A percentile compares a stretch with the other conserved stretches of the same genome.
Conservation (phyloP, 2,888 invertebrate genomes). For the Ormyrus pomaceus region DNA sequence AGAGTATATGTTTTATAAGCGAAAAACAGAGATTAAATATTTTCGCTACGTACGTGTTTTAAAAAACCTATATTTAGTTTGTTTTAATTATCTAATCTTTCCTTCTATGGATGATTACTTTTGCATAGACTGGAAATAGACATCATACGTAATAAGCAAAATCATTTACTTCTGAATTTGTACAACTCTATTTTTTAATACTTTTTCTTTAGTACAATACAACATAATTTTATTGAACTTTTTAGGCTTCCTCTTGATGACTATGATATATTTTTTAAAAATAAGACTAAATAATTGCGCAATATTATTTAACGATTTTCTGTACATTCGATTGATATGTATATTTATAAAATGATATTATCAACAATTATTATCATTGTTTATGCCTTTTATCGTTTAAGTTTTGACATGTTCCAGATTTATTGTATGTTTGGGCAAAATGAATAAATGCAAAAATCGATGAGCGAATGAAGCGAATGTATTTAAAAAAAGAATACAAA, state of each 20-base stretch:
- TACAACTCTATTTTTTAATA: slow-evolving; percentile 48
- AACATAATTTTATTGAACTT: slow-evolving; percentile 30
- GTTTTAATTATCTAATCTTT: slow-evolving; percentile 17
- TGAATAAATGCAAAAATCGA: slow-evolving; percentile 62
- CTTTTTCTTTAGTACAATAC: slow-evolving; percentile 45
- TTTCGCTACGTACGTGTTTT: slow-evolving; percentile 32
- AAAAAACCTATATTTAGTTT: slow-evolving; percentile 23
- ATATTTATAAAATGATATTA: slow-evolving; percentile 56
- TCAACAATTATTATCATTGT: slow-evolving; percentile 59
- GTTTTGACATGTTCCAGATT: slow-evolving; percentile 69
- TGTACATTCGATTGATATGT: slow-evolving; percentile 49
- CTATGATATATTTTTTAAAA: slow-evolving; percentile 31
- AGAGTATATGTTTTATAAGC: slow-evolving; percentile 17
- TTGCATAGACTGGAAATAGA: slow-evolving; percentile 42
- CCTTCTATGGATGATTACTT: slow-evolving; percentile 18
- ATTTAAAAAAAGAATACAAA: slow-evolving; percentile 64
- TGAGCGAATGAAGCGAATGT: slow-evolving; percentile 67
- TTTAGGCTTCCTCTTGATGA: slow-evolving; percentile 48
- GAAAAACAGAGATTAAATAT: slow-evolving; percentile 27
- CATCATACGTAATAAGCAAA: slow-evolving; percentile 41
- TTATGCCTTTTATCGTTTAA: slow-evolving; percentile 63
- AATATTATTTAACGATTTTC: slow-evolving; percentile 50
- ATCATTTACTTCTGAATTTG: slow-evolving; percentile 51
- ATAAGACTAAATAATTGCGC: slow-evolving; percentile 30
- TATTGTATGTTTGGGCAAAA: slow-evolving; percentile 60